Conservation (phyloP, 64 coral and sea anemone genomes). For the Porites australiensis region DNA sequence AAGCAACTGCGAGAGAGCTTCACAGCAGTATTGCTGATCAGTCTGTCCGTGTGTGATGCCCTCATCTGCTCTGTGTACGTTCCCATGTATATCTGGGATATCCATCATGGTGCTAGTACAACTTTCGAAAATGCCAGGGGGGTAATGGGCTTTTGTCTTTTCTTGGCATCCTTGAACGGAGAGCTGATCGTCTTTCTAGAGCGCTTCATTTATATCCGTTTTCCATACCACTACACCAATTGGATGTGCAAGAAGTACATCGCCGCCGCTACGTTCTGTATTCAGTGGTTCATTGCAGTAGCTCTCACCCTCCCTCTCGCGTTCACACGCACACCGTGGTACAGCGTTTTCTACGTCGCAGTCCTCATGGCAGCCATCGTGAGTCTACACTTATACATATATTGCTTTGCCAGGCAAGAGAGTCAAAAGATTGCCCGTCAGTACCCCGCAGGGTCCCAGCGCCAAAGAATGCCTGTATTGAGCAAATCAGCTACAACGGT, state of each 20-base stretch:
- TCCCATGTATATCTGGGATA: background rate
- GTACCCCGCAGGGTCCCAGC: background rate
- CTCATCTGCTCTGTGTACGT: conserved; percentile 5
- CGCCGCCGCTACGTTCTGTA: background rate
- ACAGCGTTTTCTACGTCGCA: background rate
- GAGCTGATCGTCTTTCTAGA: background rate
- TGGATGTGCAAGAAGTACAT: background rate
- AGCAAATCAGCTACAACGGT: background rate
- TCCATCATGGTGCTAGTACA: background rate
- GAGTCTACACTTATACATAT: background rate
- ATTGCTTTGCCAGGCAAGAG: background rate
- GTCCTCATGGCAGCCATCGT: background rate
- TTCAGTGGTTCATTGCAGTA: background rate
- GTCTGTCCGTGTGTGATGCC: background rate
- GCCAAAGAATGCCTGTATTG: background rate
- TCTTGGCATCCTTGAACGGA: background rate
- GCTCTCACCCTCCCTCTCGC: too few relatives aligned
- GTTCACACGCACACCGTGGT: background rate
- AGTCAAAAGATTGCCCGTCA: background rate
- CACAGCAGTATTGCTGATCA: background rate
- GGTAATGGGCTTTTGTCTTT: background rate
- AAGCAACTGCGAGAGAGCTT: background rate
- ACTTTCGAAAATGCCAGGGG: too few relatives aligned
- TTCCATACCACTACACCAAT: background rate
- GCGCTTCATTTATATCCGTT: background rate